Evolutionary conservation across 92 coral and sea anemone species (phyloP).

Genomic region (Heteractis magnifica): DNA sequence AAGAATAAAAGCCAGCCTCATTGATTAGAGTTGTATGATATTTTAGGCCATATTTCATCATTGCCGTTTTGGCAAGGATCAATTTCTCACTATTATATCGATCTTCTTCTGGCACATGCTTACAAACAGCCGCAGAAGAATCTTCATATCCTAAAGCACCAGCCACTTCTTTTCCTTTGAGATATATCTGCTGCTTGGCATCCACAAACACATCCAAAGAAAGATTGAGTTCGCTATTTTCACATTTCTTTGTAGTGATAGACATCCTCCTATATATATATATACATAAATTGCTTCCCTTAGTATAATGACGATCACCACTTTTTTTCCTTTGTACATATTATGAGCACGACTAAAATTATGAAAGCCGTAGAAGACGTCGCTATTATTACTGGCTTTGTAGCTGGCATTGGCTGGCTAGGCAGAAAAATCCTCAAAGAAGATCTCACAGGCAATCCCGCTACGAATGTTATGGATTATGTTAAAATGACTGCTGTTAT

Average conservation of each 20-base stretch:
- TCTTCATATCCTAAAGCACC: background rate
- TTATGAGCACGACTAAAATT: too few species aligned
- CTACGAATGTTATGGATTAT: constrained; percentile 21
- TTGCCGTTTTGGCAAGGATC: background rate
- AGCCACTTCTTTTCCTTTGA: background rate
- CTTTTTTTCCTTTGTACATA: too few species aligned
- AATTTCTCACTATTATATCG: background rate
- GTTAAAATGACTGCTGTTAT: constrained; percentile 23
- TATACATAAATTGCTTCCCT: too few species aligned
- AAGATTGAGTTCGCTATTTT: too few species aligned
- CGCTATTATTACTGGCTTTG: constrained; percentile 24
- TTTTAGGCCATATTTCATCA: background rate
- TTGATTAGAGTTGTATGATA: background rate
- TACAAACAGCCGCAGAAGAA: too few species aligned
- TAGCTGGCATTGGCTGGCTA: constrained; percentile 33
- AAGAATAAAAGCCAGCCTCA: background rate
- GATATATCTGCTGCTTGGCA: too few species aligned
- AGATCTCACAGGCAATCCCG: constrained; percentile 20
- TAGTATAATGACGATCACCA: too few species aligned
- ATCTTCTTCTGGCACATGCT: background rate
- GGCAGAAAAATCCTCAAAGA: constrained; percentile 21
- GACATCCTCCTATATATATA: too few species aligned
- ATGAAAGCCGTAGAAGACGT: constrained; percentile 20
- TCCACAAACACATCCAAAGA: too few species aligned
- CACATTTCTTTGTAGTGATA: too few species aligned